These are phyloP conservation scores for Gisinianus flammeolus DNA, from an alignment of 2,888 invertebrate species.

Conservation along the genomic window DNA sequence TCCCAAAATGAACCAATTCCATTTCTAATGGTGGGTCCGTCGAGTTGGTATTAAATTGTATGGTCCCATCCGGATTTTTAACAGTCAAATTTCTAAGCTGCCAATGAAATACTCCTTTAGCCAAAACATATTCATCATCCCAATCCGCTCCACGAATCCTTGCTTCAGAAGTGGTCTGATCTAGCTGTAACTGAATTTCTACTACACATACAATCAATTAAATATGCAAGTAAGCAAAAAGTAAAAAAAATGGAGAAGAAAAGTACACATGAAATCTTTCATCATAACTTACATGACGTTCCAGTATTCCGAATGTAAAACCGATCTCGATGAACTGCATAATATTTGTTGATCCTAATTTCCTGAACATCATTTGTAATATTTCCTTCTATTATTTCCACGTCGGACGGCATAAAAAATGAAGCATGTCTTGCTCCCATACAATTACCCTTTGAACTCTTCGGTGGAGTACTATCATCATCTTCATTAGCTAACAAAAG, in stretches of 20 bases:
- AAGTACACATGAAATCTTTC: neutral
- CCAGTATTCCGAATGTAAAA: conserved; percentile 46
- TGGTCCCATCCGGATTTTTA: conserved; percentile 22
- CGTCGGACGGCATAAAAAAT: neutral
- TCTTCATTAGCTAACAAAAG: too few relatives aligned
- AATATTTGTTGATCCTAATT: conserved; percentile 44
- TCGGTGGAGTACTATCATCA: too few relatives aligned
- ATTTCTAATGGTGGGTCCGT: conserved; percentile 43
- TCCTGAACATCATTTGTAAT: conserved; percentile 1
- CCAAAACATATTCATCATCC: conserved; percentile 16
- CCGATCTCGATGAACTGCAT: conserved; percentile 46
- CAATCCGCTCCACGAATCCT: conserved; percentile 37
- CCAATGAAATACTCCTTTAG: conserved; percentile 26
- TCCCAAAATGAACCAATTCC: conserved; percentile 48
- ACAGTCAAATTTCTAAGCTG: conserved; percentile 17
- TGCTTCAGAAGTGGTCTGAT: conserved; percentile 35
- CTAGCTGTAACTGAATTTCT: conserved; percentile 37
- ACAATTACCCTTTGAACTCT: neutral
- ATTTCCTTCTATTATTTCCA: neutral
- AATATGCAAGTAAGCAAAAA: neutral
- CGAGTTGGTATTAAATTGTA: conserved; percentile 21
- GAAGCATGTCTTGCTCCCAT: neutral
- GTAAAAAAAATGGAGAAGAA: neutral
- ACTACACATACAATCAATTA: neutral
- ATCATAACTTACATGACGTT: conserved; percentile 34